Base-by-base conservation (phyloP, 2,113 vertebrate genomes). In the Lutjanus erythropterus region DNA sequence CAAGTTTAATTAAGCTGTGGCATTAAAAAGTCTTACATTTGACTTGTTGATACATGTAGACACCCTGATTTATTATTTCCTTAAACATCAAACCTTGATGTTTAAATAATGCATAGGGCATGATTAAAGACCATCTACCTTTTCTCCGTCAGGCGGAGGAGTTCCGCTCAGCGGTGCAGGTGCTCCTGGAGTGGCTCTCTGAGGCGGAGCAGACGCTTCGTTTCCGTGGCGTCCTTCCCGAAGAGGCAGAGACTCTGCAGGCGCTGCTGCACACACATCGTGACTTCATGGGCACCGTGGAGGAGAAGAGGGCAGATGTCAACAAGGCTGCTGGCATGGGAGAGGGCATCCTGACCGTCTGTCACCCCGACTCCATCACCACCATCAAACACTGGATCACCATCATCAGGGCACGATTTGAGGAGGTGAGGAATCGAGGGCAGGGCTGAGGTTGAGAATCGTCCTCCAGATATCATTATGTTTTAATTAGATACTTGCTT, bases 331-430 rank as follows among this genome's bases (percentile, higher is more conserved):
- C 97, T 8, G 94, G 93, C 5, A 97, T 99, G 97, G 98, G 98
- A 3, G 98, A 99, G 83, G 94, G 88, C 77, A 99, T 99, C 90
- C 93, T 99, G 74, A 94, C 96, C 0, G 90, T 96, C 60, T 99
- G 98, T 84, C 98, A 99, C 72, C 97, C 97, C 0, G 98, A 99
- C 89, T 99, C 97, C 91, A 96, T 99, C 94, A 99, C 98, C 83
- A 99, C 97, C 50, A 96, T 99, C 93, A 99, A 99, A 75, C 98
- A 99, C 96, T 99, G 98, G 98, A 98, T 99, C 95, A 99, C 98
- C 88, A 99, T 99, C 94, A 99, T 99, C 93, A 91, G 98, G 3
- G 98, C 98, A 7, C 96, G 98, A 72, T 99, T 99, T 0, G 98
- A 99, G 90, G 98, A 99, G 96, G 98, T 99, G 80, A 93, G 56